Percentiles rank a stretch among this genome's conserved stretches.
Evolutionary conservation across 1,140 invertebrate species (phyloP).

Genomic region (Philotrypesis tridentata): DNA sequence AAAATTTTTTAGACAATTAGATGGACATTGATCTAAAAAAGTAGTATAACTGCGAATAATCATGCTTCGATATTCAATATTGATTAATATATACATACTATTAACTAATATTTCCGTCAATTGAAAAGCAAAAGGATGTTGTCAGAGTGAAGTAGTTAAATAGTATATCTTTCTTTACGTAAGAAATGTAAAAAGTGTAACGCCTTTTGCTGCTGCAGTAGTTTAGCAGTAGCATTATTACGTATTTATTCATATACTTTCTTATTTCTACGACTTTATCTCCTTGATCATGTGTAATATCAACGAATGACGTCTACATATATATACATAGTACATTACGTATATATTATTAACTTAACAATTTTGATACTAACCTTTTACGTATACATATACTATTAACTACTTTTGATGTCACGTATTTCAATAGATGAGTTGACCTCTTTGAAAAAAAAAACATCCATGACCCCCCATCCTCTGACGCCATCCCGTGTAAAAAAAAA

Average conservation of each 20-base stretch:
- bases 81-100: not conserved
- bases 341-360: not conserved
- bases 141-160: constrained; percentile 26
- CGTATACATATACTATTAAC: not conserved
- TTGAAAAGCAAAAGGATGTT: constrained; percentile 32
- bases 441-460: not conserved
- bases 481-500: too few species aligned
- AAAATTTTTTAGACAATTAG: constrained; percentile 1
- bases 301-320: not conserved
- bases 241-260: not conserved
- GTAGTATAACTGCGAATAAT: not conserved
- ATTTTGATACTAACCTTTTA: not conserved
- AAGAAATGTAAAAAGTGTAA: not conserved
- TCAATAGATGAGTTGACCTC: constrained; percentile 1
- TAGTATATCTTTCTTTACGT: constrained; percentile 7
- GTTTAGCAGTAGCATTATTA: constrained; percentile 21
- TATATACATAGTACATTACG: not conserved
- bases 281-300: not conserved
- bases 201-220: constrained; percentile 12
- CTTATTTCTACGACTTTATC: not conserved
- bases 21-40: not conserved
- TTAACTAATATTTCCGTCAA: not conserved
- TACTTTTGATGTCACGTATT: constrained; percentile 7
- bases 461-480: not conserved
- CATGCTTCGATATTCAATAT: not conserved